Percentiles rank a stretch among this genome's conserved stretches.
These are phyloP conservation scores for Diadegma fenestrale DNA, from an alignment of 2,888 invertebrate species.

Conservation along the genomic window DNA sequence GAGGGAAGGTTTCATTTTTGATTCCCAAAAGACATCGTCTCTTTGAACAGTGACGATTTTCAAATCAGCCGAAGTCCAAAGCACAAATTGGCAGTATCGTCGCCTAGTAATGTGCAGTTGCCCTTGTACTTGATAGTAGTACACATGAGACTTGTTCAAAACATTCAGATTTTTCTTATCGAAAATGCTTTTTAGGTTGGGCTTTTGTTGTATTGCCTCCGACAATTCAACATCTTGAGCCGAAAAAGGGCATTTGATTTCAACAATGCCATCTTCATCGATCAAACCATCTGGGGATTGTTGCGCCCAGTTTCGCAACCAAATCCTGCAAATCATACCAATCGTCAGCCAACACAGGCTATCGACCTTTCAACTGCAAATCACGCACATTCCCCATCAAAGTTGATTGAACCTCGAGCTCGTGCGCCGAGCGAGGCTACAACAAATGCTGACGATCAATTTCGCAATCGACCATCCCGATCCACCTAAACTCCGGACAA, in stretches of 20 bases:
- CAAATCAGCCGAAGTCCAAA: slow-evolving; percentile 68
- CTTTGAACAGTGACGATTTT: slow-evolving; percentile 53
- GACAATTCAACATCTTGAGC: slow-evolving; percentile 48
- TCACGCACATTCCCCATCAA: too few relatives aligned
- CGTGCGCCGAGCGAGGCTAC: too few relatives aligned
- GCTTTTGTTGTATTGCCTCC: neutral
- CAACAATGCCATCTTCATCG: slow-evolving; percentile 69
- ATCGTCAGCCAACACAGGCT: too few relatives aligned
- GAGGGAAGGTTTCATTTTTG: slow-evolving; percentile 64
- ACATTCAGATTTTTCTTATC: neutral
- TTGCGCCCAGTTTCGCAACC: too few relatives aligned
- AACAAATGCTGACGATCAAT: too few relatives aligned
- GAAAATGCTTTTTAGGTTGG: slow-evolving; percentile 2
- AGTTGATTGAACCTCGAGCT: too few relatives aligned
- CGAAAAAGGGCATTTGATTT: slow-evolving; percentile 71
- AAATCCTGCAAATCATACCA: too few relatives aligned
- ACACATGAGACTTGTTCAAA: slow-evolving; percentile 22
- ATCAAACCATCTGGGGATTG: slow-evolving; percentile 73
- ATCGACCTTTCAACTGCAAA: too few relatives aligned
- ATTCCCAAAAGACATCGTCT: slow-evolving; percentile 65
- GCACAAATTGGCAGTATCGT: slow-evolving; percentile 70
- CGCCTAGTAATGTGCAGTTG: slow-evolving; percentile 70
- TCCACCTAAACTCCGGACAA: too few relatives aligned
- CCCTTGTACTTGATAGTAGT: slow-evolving; percentile 72
- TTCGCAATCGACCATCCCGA: too few relatives aligned